phyloP scores from a whole-genome alignment of 2,113 vertebrate species.

The Orthonyx spaldingii region DNA sequence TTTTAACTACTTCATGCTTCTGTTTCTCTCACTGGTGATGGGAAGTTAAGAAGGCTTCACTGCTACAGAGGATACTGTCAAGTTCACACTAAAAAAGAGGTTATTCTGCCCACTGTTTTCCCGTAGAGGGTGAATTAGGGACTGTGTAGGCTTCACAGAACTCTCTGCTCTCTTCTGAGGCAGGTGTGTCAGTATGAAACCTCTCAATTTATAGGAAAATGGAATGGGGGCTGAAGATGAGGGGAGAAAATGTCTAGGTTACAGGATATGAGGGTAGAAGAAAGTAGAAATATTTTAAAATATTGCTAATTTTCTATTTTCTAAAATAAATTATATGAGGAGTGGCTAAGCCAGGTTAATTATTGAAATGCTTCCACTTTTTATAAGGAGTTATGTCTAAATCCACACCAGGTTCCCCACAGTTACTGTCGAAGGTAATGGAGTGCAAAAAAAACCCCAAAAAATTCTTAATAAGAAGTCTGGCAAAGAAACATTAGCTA shows the following conservation, averaged over 20 bases:
- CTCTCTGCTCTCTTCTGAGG: not conserved
- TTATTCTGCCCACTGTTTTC: not conserved
- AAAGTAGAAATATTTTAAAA: not conserved
- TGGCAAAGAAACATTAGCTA: not conserved
- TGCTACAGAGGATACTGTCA: not conserved
- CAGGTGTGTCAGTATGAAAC: not conserved
- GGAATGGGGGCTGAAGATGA: not conserved
- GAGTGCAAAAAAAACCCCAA: rapidly evolving
- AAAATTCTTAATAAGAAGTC: not conserved
- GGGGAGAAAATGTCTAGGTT: not conserved
- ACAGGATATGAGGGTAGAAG: not conserved
- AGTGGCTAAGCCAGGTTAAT: not conserved
- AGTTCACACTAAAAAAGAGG: not conserved
- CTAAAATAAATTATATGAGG: not conserved
- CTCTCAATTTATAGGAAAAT: not conserved
- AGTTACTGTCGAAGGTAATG: not conserved
- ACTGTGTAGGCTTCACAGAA: not conserved
- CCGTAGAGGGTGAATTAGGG: not conserved
- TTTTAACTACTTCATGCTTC: not conserved
- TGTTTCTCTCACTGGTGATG: not conserved
- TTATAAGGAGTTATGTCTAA: not conserved
- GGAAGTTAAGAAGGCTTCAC: not conserved
- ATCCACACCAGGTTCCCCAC: not conserved
- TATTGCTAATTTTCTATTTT: not conserved
- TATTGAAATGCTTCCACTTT: not conserved